Conservation (phyloP, 2,797 vertebrate genomes). For the Allochrocebus solatus region DNA sequence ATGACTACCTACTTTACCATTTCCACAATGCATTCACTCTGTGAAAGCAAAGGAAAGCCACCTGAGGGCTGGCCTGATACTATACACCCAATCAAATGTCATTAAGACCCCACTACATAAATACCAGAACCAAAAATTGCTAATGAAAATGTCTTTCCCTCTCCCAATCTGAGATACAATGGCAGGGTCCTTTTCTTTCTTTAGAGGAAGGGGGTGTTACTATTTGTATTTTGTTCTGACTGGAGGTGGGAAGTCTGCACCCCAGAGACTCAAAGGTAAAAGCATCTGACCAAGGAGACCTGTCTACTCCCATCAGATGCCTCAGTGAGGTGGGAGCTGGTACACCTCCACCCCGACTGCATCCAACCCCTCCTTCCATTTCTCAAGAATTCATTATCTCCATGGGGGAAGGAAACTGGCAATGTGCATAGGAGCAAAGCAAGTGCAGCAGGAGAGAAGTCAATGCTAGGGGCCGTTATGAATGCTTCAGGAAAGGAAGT, state of each 20-base stretch:
- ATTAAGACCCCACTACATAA: background rate
- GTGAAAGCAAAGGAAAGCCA: background rate
- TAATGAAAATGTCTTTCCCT: background rate
- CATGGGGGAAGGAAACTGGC: background rate
- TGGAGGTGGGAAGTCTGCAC: background rate
- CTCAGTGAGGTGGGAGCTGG: background rate
- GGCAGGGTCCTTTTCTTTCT: background rate
- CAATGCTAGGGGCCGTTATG: background rate
- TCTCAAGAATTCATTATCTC: background rate
- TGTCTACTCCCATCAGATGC: background rate
- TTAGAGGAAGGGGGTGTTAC: background rate
- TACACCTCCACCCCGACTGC: background rate
- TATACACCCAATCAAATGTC: background rate
- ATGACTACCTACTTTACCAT: background rate
- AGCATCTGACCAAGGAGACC: background rate
- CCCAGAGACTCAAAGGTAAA: background rate
- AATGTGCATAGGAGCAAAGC: background rate
- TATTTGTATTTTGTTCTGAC: background rate
- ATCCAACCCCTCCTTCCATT: background rate
- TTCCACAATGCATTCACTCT: fast-evolving
- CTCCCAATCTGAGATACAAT: background rate
- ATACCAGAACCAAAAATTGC: background rate
- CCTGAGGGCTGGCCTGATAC: background rate
- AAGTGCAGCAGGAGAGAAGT: background rate
- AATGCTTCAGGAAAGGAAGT: background rate